These are phyloP conservation scores for Pseudobourletiella spinata DNA, from an alignment of 1,140 invertebrate species.

Conservation along the genomic window DNA sequence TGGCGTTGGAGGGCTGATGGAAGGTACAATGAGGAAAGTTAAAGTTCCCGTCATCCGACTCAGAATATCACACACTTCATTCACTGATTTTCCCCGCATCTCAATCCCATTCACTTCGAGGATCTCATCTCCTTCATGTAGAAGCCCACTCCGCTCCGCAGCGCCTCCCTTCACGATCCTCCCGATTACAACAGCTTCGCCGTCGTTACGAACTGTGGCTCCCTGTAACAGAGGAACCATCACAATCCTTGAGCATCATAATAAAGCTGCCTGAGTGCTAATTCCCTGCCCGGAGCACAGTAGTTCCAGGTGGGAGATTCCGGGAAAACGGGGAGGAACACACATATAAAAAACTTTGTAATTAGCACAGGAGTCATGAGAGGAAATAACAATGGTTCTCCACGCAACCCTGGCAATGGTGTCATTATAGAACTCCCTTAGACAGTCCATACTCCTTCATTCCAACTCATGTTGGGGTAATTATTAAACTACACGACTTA, in stretches of 20 bases:
- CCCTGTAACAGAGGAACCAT: slow-evolving; percentile 47
- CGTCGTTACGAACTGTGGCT: slow-evolving; percentile 90
- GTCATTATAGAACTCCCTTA: too few relatives aligned
- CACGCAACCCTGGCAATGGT: too few relatives aligned
- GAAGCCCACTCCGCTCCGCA: slow-evolving; percentile 84
- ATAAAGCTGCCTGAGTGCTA: neutral
- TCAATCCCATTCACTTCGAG: slow-evolving; percentile 92
- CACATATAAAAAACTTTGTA: too few relatives aligned
- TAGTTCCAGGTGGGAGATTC: too few relatives aligned
- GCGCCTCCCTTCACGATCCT: slow-evolving; percentile 90
- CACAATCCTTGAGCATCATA: neutral
- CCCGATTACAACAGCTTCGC: slow-evolving; percentile 86
- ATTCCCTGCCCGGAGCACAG: too few relatives aligned
- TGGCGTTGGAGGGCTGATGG: slow-evolving; percentile 37
- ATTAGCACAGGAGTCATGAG: too few relatives aligned
- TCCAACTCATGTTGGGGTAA: too few relatives aligned
- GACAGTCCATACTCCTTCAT: too few relatives aligned
- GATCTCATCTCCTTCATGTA: slow-evolving; percentile 95
- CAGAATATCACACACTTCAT: slow-evolving; percentile 94
- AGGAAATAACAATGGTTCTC: too few relatives aligned
- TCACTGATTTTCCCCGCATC: slow-evolving; percentile 91
- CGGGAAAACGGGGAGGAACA: too few relatives aligned
- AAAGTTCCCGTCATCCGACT: slow-evolving; percentile 87
- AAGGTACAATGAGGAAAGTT: slow-evolving; percentile 80
- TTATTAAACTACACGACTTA: too few relatives aligned